phyloP scores from a whole-genome alignment of 2,113 vertebrate species.

The Paedocypris sp. region DNA sequence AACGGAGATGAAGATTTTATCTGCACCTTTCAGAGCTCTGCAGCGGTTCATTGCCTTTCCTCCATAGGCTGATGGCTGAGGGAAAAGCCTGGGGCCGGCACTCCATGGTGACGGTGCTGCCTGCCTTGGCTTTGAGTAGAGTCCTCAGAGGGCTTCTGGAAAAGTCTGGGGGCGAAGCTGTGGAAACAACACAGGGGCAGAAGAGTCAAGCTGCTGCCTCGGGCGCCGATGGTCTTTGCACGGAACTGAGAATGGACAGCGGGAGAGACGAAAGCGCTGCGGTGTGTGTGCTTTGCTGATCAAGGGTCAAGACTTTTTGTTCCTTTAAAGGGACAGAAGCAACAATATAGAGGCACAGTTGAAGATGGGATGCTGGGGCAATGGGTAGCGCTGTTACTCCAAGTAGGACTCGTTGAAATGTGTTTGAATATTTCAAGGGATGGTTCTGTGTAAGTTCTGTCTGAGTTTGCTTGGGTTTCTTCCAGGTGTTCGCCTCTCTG shows the following conservation, averaged over 20 bases:
- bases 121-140: conserved; percentile 76
- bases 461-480: no score
- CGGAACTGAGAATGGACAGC: neutral
- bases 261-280: neutral
- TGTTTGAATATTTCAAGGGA: no score
- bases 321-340: neutral
- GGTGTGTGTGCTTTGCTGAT: neutral
- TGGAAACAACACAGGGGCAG: conserved; percentile 25
- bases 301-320: neutral
- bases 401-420: no score
- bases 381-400: no score
- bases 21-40: conserved; percentile 73
- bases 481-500: no score
- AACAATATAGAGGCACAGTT: neutral
- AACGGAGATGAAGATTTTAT: neutral
- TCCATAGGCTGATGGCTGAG: conserved; percentile 73
- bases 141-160: conserved; percentile 74
- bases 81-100: conserved; percentile 84
- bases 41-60: conserved; percentile 72
- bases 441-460: no score
- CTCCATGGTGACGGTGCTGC: conserved; percentile 74
- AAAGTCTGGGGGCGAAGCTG: conserved; percentile 86
- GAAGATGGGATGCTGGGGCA: no score
- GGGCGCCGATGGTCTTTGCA: neutral
- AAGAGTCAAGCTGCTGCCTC: neutral